A percentile compares a stretch with the other conserved stretches of the same genome.
Conservation (phyloP, 2,888 invertebrate genomes). For the Agapostemon virescens region DNA sequence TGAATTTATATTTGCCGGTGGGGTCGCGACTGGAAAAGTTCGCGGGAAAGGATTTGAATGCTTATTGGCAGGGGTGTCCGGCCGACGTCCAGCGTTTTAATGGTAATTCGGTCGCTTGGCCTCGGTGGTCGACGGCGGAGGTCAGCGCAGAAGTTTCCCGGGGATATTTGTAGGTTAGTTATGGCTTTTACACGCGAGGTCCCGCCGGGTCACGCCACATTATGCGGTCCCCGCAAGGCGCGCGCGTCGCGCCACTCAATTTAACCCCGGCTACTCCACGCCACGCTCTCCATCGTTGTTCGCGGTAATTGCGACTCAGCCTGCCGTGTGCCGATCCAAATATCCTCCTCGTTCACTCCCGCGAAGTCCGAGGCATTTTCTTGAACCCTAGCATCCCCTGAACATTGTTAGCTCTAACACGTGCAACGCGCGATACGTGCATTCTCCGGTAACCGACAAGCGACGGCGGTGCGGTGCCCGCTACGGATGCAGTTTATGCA, state of each 20-base stretch:
- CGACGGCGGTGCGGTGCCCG: not conserved
- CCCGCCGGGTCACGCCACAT: conserved; percentile 66
- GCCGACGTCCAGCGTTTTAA: conserved; percentile 37
- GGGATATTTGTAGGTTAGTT: conserved; percentile 70
- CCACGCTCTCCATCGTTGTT: conserved; percentile 24
- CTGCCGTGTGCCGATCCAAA: conserved; percentile 25
- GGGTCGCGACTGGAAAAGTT: not conserved
- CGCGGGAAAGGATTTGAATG: not conserved
- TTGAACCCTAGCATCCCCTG: not conserved
- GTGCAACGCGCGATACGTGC: not conserved
- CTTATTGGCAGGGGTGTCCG: conserved; percentile 17
- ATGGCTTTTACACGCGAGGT: conserved; percentile 74
- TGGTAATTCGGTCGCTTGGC: conserved; percentile 47
- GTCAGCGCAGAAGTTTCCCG: conserved; percentile 61
- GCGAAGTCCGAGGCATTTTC: conserved; percentile 2
- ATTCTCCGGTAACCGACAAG: not conserved
- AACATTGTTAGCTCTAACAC: not conserved
- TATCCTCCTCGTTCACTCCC: conserved; percentile 10
- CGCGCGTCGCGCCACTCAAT: conserved; percentile 68
- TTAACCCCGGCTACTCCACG: conserved; percentile 55
- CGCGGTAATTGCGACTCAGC: conserved; percentile 32
- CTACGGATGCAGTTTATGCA: not conserved
- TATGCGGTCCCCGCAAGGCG: conserved; percentile 68
- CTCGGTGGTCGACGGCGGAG: conserved; percentile 27
- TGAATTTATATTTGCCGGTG: too few species aligned